These are phyloP conservation scores for Xestia rhomboidea DNA, from an alignment of 2,888 invertebrate species.

Conservation along the genomic window DNA sequence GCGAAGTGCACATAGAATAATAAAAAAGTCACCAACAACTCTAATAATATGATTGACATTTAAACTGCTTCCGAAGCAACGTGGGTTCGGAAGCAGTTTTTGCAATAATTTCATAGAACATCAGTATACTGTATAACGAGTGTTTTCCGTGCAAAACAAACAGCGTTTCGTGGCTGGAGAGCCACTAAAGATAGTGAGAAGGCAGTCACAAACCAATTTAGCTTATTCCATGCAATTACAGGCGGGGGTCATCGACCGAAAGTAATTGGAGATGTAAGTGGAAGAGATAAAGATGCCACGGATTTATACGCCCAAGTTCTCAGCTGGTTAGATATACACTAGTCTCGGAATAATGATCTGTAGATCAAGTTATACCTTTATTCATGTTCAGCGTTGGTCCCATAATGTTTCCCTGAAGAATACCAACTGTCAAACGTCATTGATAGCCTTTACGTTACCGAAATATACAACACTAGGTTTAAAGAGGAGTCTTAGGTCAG, in stretches of 20 bases:
- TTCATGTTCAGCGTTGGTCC: background rate
- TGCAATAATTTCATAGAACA: slow-evolving; percentile 41
- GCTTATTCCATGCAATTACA: slow-evolving; percentile 75
- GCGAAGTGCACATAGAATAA: slow-evolving; percentile 20
- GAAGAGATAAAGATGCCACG: slow-evolving; percentile 59
- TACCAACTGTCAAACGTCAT: background rate
- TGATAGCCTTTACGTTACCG: background rate
- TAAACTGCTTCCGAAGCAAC: slow-evolving; percentile 45
- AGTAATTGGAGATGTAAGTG: slow-evolving; percentile 68
- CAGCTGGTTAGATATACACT: slow-evolving; percentile 3
- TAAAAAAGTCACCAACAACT: slow-evolving; percentile 29
- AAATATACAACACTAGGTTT: background rate
- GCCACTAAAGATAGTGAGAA: slow-evolving; percentile 38
- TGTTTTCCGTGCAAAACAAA: slow-evolving; percentile 64
- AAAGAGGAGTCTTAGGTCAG: background rate
- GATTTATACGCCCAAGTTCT: slow-evolving; percentile 46
- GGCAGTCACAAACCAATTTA: slow-evolving; percentile 73
- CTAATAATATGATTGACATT: slow-evolving; percentile 50
- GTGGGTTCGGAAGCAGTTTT: slow-evolving; percentile 31
- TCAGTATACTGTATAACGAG: slow-evolving; percentile 65
- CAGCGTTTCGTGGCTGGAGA: slow-evolving; percentile 52
- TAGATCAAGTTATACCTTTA: background rate
- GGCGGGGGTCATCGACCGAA: slow-evolving; percentile 69
- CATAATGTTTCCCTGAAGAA: slow-evolving; percentile 10
- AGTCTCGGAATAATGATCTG: background rate